phyloP scores from a whole-genome alignment of 2,797 vertebrate species.

The Alectoris magna region DNA sequence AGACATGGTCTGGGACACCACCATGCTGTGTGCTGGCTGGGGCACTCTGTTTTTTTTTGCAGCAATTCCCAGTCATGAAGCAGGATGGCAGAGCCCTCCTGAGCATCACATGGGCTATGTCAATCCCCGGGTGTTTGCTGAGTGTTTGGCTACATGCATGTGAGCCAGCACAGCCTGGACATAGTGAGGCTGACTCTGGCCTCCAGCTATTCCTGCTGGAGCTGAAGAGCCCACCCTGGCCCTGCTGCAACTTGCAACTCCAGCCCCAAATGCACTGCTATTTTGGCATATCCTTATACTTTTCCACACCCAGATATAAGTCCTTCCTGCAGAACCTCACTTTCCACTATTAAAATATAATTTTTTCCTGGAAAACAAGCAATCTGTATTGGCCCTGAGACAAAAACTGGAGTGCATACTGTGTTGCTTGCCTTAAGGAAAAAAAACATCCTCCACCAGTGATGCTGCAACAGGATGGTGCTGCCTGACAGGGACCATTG shows the following conservation, averaged over 20 bases:
- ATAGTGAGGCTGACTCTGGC: fast-evolving
- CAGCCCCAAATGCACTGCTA: neutral
- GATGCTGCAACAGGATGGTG: neutral
- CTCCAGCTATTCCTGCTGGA: neutral
- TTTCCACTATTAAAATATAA: neutral
- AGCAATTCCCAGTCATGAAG: neutral
- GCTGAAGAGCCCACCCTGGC: neutral
- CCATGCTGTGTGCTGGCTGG: neutral
- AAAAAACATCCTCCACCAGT: neutral
- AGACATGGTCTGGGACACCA: fast-evolving
- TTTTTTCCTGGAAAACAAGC: neutral
- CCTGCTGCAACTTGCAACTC: neutral
- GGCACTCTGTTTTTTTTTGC: neutral
- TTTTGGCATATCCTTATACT: neutral
- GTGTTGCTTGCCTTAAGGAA: neutral
- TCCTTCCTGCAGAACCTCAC: neutral
- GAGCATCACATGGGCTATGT: fast-evolving
- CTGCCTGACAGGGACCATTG: neutral
- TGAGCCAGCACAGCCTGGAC: neutral
- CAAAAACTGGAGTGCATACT: neutral
- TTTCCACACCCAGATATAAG: neutral
- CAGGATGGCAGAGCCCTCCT: neutral
- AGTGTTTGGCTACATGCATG: neutral
- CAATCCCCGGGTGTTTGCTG: neutral
- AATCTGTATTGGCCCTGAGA: neutral